These are phyloP conservation scores for Cydia pomonella DNA, from an alignment of 1,140 invertebrate genomes.

Conservation along the genomic window DNA sequence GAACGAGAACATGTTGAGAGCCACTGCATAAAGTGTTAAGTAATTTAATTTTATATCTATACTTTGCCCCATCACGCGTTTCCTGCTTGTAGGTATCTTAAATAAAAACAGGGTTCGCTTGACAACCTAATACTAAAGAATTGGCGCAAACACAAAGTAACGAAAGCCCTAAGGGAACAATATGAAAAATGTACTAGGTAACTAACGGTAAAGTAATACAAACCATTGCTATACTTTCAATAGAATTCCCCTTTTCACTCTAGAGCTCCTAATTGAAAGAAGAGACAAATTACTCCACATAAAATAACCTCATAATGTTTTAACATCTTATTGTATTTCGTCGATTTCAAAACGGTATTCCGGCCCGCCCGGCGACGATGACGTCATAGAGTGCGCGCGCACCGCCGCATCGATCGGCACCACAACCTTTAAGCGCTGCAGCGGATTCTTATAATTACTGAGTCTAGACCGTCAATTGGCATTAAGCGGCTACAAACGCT, in stretches of 20 bases:
- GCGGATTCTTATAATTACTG: slow-evolving; percentile 43
- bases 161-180: no score
- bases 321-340: slow-evolving; percentile 57
- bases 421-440: slow-evolving; percentile 59
- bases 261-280: background rate
- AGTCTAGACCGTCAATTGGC: slow-evolving; percentile 33
- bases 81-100: no score
- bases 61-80: no score
- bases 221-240: background rate
- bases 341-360: slow-evolving; percentile 52
- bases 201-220: no score
- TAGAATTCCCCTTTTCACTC: background rate
- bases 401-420: slow-evolving; percentile 58
- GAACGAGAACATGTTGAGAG: no score
- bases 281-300: background rate
- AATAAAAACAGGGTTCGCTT: no score
- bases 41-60: no score
- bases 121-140: no score
- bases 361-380: slow-evolving; percentile 62
- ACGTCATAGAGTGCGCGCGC: slow-evolving; percentile 74
- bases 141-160: no score
- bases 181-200: no score
- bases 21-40: no score
- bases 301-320: slow-evolving; percentile 47
- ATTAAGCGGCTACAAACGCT: slow-evolving; percentile 58